Percentiles rank a stretch among this genome's conserved stretches.
These are phyloP conservation scores for Microplitis deprimator DNA, from an alignment of 2,888 invertebrate genomes.

Conservation along the genomic window DNA sequence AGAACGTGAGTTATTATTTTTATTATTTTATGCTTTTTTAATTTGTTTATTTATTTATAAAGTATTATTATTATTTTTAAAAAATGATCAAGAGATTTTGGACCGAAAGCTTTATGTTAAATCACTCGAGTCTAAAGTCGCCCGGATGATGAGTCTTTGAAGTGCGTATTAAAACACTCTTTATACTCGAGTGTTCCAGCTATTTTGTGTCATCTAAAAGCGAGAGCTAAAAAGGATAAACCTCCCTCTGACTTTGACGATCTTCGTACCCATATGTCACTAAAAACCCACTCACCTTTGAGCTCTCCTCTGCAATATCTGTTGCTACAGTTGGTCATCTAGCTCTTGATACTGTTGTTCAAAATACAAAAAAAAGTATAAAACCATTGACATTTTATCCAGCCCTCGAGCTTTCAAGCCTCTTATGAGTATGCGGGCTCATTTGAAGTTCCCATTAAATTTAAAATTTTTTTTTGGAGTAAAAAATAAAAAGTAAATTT, in stretches of 20 bases:
- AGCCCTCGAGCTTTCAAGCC: not conserved
- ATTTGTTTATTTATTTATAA: conserved; percentile 14
- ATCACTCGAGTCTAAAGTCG: conserved; percentile 15
- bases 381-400: not conserved
- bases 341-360: not conserved
- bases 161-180: conserved; percentile 45
- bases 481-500: not conserved
- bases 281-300: conserved; percentile 11
- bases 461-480: not conserved
- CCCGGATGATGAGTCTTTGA: conserved; percentile 52
- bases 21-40: conserved; percentile 43
- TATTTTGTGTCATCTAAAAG: conserved; percentile 34
- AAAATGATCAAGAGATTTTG: not conserved
- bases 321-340: conserved; percentile 2
- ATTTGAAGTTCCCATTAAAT: not conserved
- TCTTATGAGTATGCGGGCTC: not conserved
- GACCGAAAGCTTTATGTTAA: not conserved
- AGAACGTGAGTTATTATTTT: conserved; percentile 62
- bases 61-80: conserved; percentile 27
- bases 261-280: conserved; percentile 31
- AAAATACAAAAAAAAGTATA: too few relatives aligned
- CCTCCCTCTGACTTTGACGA: conserved; percentile 10
- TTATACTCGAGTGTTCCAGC: conserved; percentile 37
- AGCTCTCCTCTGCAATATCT: not conserved
- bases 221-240: not conserved